phyloP scores from a whole-genome alignment of 2,797 vertebrate genomes.

The Rhynchotus rufescens region DNA sequence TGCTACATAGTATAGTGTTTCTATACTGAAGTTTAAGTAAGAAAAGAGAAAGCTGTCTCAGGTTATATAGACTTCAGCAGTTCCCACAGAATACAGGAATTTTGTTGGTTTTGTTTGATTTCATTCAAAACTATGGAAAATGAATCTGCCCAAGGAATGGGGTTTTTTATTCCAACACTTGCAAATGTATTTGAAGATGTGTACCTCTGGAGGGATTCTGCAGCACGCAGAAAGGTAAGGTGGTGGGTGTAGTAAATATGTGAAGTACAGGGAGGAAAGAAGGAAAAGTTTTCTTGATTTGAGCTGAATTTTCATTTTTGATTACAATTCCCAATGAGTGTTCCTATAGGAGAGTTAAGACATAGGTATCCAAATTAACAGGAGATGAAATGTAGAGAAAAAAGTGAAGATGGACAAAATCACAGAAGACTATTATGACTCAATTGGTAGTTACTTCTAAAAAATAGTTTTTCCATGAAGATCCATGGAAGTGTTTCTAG shows the following conservation, averaged over 20 bases:
- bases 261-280: background rate
- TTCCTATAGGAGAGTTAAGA: background rate
- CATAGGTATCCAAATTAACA: background rate
- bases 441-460: background rate
- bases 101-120: background rate
- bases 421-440: background rate
- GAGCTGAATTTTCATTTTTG: background rate
- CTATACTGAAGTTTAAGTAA: background rate
- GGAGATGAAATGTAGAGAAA: background rate
- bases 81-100: background rate
- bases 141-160: background rate
- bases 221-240: background rate
- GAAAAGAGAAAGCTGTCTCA: background rate
- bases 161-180: background rate
- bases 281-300: background rate
- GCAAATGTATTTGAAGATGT: background rate
- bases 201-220: background rate
- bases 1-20: background rate
- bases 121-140: background rate
- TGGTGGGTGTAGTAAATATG: background rate
- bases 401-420: background rate
- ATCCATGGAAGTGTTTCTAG: background rate
- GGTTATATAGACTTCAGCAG: background rate
- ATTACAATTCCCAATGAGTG: rapidly evolving
- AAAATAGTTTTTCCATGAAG: background rate